Evolutionary conservation across 53 echinoderm and acorn worm species (phyloP), one percentile per base, ranked within the genome.

Genomic region (Holothuria leucospilota): DNA sequence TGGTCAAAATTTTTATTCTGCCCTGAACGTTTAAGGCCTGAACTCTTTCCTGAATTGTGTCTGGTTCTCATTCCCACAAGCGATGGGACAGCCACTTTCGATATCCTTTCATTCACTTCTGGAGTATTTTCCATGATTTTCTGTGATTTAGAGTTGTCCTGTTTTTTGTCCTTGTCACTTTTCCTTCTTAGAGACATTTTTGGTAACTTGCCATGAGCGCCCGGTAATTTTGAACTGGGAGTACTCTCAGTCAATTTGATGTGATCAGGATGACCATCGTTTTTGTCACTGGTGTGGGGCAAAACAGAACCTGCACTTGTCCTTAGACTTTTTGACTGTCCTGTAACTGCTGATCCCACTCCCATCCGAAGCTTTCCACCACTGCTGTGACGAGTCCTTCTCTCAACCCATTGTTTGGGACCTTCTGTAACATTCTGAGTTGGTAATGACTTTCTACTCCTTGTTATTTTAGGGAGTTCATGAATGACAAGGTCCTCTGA

Each of bases 401-500:
- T 62, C 8, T 52, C 75, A 56, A 39, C 38, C 39, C 41, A 38
- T n/a, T 67, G 65, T 66, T 83, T 83, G 20, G 49, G 21, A 21
- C 34, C 20, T 11, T 83, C 51, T 28, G 60, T 59, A 8, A 11
- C 27, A 39, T 83, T 83, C 39, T 52, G 65, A 20, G 65, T 39
- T 20, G 84, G 39, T 27, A 66, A 83, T 3, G 89, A 42, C 62
- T 71, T 82, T 20, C 86, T 85, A 16, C 70, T 88, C 29, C 96
- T 52, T 38, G 87, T 74, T 52, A 63, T 65, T 34, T 88, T 90
- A 25, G 96, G 96, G 12, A 93, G 87, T 62, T 96, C 93, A 70
- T 89, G 72, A 49, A 93, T 77, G 46, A 93, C 88, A 6, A 93
- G 85, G 27, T 91, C 93, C 40, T 93, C 96, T 11, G 93, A 92